Evolutionary conservation across 2,113 vertebrate genomes (phyloP), one percentile per base, ranked within the genome.

Genomic region (Sakesphorus luctuosus): DNA sequence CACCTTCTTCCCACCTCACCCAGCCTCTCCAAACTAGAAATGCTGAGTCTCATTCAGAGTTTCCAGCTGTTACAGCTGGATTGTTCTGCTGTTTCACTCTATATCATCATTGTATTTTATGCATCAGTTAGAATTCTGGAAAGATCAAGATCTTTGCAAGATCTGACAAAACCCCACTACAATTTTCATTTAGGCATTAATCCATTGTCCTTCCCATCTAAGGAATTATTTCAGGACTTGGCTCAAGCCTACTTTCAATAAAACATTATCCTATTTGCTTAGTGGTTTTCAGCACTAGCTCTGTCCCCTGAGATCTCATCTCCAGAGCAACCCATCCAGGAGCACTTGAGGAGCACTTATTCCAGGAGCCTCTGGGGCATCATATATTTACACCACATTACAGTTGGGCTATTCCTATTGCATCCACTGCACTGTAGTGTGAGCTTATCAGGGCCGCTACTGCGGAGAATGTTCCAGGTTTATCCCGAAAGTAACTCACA

Each of bases 271-370:
- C 40, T 77, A 10, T 58, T 82, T 75, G 81, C 72, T 86, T 55
- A 26, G 58, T 75, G 17, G 5, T 49, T 83, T 71, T 29, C 71
- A 90, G 62, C 55, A 38, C 10, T 53, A 29, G n/a, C 58, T 23
- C 4, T 26, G 49, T 77, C 91, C 76, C 62, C 50, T 35, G 93
- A 66, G 90, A 35, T 61, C 50, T 2, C 56, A 91, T 87, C 93
- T 91, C 95, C 96, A 36, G 90, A 94, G 94, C 91, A 97, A 94
- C 80, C 35, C 71, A 10, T 40, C 46, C 81, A 61, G 77, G 33
- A 91, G 88, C 56, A 55, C 53, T 71, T 44, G 61, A 91, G 53
- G 47, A 86, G 76, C 68, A 44, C 67, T 83, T 47, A 52, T 4
- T 61, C 44, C 56, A 61, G 26, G 21, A 84, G 65, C 38, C 95